phyloP scores from a whole-genome alignment of 1,140 invertebrate genomes.

The Chelonus insularis region DNA sequence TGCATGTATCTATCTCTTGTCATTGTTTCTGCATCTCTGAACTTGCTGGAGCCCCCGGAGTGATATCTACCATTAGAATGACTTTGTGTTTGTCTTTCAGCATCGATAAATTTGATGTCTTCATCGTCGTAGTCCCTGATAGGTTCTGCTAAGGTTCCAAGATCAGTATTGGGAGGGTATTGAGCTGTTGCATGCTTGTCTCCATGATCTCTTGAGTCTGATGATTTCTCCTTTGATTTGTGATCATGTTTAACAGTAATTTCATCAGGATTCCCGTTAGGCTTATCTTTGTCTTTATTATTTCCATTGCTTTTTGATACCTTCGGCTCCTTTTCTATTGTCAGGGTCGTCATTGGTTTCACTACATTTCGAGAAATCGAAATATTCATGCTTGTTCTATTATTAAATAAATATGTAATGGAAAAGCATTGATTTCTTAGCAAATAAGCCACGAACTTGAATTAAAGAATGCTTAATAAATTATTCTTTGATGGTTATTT shows the following conservation, averaged over 20 bases:
- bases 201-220: conserved; percentile 13
- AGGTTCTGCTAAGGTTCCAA: conserved; percentile 5
- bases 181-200: conserved; percentile 9
- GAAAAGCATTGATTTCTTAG: no score
- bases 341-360: conserved; percentile 36
- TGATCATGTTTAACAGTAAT: conserved; percentile 33
- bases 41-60: conserved; percentile 32
- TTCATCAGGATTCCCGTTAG: conserved; percentile 33
- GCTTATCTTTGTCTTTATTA: conserved; percentile 13
- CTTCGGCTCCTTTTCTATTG: conserved; percentile 38
- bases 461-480: no score
- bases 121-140: conserved; percentile 27
- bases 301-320: conserved; percentile 23
- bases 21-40: conserved; percentile 31
- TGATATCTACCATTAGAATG: conserved; percentile 26
- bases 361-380: conserved; percentile 17
- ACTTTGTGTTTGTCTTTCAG: conserved; percentile 43
- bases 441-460: no score
- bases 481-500: no score
- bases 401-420: not conserved
- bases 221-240: not conserved
- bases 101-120: conserved; percentile 36
- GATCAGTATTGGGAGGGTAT: conserved; percentile 14
- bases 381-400: conserved; percentile 4
- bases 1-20: conserved; percentile 4